phyloP scores from a whole-genome alignment of 1,140 invertebrate genomes.

The Drosophila nasuta region DNA sequence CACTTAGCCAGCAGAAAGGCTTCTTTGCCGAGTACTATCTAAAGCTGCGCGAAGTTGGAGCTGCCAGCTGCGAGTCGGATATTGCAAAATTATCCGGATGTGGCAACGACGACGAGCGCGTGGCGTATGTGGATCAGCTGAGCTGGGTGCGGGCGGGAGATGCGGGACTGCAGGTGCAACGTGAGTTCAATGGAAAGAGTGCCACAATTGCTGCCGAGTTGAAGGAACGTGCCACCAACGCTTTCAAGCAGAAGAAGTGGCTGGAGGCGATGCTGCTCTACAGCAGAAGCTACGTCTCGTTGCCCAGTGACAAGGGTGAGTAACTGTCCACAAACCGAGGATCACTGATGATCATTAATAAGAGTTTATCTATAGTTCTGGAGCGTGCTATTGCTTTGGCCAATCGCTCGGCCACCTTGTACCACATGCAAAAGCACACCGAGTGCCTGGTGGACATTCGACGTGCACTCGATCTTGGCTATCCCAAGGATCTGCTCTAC shows the following conservation, averaged over 20 bases:
- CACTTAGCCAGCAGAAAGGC: conserved; percentile 70
- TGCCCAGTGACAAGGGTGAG: conserved; percentile 88
- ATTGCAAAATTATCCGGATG: conserved; percentile 61
- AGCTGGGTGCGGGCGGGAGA: conserved; percentile 63
- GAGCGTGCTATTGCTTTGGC: conserved; percentile 91
- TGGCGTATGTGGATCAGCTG: conserved; percentile 75
- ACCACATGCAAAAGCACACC: conserved; percentile 90
- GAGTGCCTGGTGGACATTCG: conserved; percentile 89
- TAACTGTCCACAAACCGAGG: not conserved
- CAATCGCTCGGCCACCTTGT: conserved; percentile 95
- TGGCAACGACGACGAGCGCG: conserved; percentile 75
- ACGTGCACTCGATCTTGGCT: conserved; percentile 89
- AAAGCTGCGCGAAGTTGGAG: conserved; percentile 64
- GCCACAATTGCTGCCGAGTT: conserved; percentile 87
- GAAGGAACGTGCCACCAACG: conserved; percentile 92
- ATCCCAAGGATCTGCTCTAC: conserved; percentile 90
- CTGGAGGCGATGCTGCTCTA: conserved; percentile 90
- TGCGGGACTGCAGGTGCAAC: conserved; percentile 66
- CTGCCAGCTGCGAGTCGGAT: conserved; percentile 54
- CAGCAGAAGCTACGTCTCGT: conserved; percentile 88
- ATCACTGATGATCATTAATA: not conserved
- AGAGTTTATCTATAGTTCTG: conserved; percentile 75
- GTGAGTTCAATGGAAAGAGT: conserved; percentile 87
- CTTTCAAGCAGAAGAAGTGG: conserved; percentile 92
- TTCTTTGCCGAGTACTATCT: conserved; percentile 82